phyloP scores from a whole-genome alignment of 2,113 vertebrate species.

The Sminthopsis crassicaudata region DNA sequence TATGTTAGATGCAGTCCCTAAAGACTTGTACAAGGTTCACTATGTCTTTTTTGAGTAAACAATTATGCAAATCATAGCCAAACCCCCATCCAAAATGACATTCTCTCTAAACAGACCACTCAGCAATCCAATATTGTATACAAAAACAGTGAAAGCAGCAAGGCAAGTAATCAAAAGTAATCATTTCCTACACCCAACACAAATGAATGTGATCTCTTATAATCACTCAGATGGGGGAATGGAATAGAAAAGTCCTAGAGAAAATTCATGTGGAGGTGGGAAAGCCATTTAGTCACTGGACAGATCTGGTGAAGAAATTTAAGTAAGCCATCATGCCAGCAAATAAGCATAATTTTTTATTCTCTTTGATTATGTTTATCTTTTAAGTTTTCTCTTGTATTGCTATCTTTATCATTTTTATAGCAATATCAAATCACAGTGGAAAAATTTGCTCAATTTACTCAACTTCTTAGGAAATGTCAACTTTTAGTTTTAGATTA shows the following conservation, averaged over 20 bases:
- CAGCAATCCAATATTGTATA: not conserved
- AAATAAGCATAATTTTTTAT: not conserved
- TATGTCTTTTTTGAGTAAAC: not conserved
- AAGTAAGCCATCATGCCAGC: not conserved
- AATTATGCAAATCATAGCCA: not conserved
- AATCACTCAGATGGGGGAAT: not conserved
- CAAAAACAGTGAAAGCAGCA: not conserved
- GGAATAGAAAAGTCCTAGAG: not conserved
- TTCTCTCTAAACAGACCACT: not conserved
- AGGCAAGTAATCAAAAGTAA: not conserved
- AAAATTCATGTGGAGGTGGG: not conserved
- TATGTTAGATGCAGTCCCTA: not conserved
- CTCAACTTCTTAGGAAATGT: not conserved
- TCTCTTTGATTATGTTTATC: not conserved
- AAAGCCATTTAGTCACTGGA: not conserved
- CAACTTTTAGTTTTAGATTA: not conserved
- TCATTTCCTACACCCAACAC: not conserved
- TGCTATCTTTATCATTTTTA: not conserved
- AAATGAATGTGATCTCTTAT: not conserved
- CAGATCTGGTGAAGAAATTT: not conserved
- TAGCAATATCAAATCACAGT: not conserved
- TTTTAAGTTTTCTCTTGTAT: not conserved
- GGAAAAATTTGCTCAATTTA: not conserved
- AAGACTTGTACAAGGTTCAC: not conserved
- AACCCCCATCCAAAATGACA: not conserved